Evolutionary conservation across 2,888 invertebrate genomes (phyloP).

Genomic region (Ceriagrion tenellum): DNA sequence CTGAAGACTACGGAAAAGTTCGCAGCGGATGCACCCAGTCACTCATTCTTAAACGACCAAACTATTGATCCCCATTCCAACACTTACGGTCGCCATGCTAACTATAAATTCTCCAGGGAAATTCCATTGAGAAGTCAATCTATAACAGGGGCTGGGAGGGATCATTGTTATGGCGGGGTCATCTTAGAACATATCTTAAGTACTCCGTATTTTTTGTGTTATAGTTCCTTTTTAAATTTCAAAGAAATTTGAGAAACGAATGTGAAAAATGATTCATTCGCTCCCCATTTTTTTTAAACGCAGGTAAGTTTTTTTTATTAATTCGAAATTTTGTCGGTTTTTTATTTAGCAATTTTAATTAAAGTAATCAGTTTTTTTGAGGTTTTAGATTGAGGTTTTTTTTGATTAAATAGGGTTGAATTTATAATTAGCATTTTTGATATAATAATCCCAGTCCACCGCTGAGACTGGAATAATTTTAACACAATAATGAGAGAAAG

Average conservation of each 20-base stretch:
- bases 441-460: conserved; percentile 54
- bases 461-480: conserved; percentile 35
- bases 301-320: conserved; percentile 51
- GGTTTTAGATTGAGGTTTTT: conserved; percentile 57
- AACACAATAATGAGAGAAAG: conserved; percentile 44
- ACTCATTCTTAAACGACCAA: conserved; percentile 39
- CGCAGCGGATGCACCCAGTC: conserved; percentile 52
- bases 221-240: conserved; percentile 56
- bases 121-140: conserved; percentile 52
- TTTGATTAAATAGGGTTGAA: conserved; percentile 54
- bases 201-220: conserved; percentile 43
- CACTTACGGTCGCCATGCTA: conserved; percentile 65
- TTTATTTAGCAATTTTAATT: conserved; percentile 44
- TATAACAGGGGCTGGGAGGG: conserved; percentile 35
- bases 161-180: conserved; percentile 44
- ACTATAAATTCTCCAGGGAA: conserved; percentile 64
- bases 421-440: conserved; percentile 67
- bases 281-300: conserved; percentile 38
- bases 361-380: conserved; percentile 31
- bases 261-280: conserved; percentile 11
- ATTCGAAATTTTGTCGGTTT: neutral
- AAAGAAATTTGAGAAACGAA: conserved; percentile 40
- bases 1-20: conserved; percentile 43
- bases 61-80: conserved; percentile 58
- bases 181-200: conserved; percentile 44